phyloP scores from a whole-genome alignment of 2,888 invertebrate genomes.

The Petrolisthes cinctipes region DNA sequence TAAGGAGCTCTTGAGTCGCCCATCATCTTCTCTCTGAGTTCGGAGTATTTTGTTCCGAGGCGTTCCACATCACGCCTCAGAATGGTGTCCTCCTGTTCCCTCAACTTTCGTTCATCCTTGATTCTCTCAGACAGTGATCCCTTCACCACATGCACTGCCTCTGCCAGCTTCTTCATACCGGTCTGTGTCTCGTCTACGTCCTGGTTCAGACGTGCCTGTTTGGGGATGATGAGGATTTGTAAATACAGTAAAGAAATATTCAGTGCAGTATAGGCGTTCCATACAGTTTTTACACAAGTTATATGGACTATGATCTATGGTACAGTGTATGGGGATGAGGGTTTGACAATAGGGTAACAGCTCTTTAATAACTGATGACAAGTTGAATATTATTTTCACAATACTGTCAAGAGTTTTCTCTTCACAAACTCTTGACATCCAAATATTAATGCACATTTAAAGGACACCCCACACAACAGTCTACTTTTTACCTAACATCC shows the following conservation, averaged over 20 bases:
- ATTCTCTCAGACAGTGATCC: constrained; percentile 45
- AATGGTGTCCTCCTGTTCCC: constrained; percentile 54
- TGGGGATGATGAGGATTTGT: neutral
- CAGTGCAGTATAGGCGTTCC: neutral
- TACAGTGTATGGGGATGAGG: no score
- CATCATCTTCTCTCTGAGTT: constrained; percentile 74
- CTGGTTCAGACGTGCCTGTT: constrained; percentile 60
- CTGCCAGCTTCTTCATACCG: constrained; percentile 64
- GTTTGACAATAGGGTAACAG: no score
- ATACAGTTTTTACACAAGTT: neutral
- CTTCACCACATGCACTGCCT: constrained; percentile 64
- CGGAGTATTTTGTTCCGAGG: constrained; percentile 63
- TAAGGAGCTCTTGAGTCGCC: neutral
- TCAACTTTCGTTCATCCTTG: constrained; percentile 60
- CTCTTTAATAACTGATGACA: no score
- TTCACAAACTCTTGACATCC: no score
- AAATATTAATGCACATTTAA: no score
- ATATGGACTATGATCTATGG: neutral
- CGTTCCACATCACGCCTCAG: constrained; percentile 58
- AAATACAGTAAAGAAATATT: neutral
- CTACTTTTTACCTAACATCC: no score
- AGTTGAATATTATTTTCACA: no score
- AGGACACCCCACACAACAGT: no score
- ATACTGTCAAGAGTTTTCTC: no score
- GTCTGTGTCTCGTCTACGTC: constrained; percentile 65